These are phyloP conservation scores for Reticulitermes speratus DNA, from an alignment of 1,140 invertebrate species.

Conservation along the genomic window DNA sequence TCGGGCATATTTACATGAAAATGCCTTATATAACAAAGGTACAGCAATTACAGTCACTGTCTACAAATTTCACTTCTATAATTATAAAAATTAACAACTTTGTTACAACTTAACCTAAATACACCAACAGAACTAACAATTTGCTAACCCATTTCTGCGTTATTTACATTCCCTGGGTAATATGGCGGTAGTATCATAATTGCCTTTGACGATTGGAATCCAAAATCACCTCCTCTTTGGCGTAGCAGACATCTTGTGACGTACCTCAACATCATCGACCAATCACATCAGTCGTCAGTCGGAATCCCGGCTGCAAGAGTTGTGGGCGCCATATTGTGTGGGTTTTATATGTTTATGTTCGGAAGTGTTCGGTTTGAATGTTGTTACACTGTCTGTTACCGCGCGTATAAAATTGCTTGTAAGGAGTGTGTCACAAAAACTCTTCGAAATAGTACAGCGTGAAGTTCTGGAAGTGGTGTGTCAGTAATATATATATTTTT, in stretches of 20 bases:
- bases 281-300: conserved; percentile 43
- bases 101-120: too few relatives aligned
- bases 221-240: not conserved
- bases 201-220: not conserved
- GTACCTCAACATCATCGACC: conserved; percentile 40
- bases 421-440: not conserved
- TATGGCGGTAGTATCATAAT: not conserved
- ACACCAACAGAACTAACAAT: too few relatives aligned
- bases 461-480: conserved; percentile 25
- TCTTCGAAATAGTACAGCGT: not conserved
- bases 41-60: too few relatives aligned
- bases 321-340: conserved; percentile 47
- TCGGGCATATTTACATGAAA: not conserved
- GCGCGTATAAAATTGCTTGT: conserved; percentile 36
- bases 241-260: conserved; percentile 20
- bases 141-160: not conserved
- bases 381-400: conserved; percentile 35
- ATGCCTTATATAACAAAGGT: too few relatives aligned
- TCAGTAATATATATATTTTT: conserved; percentile 16
- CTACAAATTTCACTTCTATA: too few relatives aligned
- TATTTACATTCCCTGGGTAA: not conserved
- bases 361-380: conserved; percentile 41
- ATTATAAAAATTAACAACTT: too few relatives aligned
- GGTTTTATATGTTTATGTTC: conserved; percentile 45
- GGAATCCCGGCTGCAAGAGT: conserved; percentile 46